These are phyloP conservation scores for Rhingia rostrata DNA, from an alignment of 2,888 invertebrate genomes.

Conservation along the genomic window DNA sequence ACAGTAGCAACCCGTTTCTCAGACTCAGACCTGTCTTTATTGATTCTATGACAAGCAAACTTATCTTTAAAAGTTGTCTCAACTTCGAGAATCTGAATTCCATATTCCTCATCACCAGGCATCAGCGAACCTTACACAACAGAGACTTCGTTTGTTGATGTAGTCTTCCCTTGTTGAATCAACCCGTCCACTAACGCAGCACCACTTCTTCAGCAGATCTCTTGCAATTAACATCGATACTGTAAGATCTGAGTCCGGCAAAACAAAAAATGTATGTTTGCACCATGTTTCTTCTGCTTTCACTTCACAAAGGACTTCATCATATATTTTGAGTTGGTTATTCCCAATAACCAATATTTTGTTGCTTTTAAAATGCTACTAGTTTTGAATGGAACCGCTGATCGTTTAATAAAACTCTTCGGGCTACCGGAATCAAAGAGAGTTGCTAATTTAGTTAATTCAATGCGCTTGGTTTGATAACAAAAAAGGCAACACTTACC, in stretches of 20 bases:
- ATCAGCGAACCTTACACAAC: no score
- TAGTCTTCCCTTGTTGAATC: no score
- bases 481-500: no score
- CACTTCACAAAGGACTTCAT: conserved; percentile 32
- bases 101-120: no score
- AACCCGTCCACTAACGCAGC: no score
- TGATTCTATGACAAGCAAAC: background rate
- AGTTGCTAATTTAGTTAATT: conserved; percentile 22
- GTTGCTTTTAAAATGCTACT: conserved; percentile 8
- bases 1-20: background rate
- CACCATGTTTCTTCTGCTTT: background rate
- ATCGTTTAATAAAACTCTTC: conserved; percentile 51
- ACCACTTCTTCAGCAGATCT: background rate
- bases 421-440: conserved; percentile 61
- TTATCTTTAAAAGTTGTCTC: no score
- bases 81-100: no score
- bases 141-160: no score
- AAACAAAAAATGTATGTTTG: conserved; percentile 39
- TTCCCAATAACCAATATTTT: conserved; percentile 43
- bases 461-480: no score
- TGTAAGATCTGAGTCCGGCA: conserved; percentile 18
- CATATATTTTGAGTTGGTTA: conserved; percentile 35
- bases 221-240: background rate
- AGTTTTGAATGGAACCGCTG: conserved; percentile 27
- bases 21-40: background rate